Conservation (phyloP, 2,888 invertebrate species). For the Mimas tiliae region DNA sequence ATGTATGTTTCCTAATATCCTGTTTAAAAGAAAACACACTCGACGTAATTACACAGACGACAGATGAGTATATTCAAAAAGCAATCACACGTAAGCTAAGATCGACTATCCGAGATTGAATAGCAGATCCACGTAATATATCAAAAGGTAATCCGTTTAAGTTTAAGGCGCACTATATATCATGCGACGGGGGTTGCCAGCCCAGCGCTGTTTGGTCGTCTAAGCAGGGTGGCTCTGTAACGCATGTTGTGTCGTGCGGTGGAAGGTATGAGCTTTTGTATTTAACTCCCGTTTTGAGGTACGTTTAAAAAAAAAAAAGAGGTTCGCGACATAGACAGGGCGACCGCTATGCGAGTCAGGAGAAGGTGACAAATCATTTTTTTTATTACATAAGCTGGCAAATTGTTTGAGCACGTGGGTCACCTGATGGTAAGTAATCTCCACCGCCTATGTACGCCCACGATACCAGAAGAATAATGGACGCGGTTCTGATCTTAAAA, state of each 20-base stretch:
- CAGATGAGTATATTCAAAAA: slow-evolving; percentile 52
- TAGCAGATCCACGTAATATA: slow-evolving; percentile 81
- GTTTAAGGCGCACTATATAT: slow-evolving; percentile 82
- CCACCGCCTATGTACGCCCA: too few relatives aligned
- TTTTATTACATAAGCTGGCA: too few relatives aligned
- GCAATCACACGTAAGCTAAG: slow-evolving; percentile 70
- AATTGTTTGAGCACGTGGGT: too few relatives aligned
- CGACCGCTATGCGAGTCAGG: too few relatives aligned
- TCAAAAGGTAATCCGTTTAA: slow-evolving; percentile 84
- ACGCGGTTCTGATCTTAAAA: too few relatives aligned
- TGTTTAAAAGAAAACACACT: background rate
- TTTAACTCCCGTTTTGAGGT: too few relatives aligned
- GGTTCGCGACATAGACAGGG: too few relatives aligned
- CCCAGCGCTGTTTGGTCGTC: slow-evolving; percentile 77
- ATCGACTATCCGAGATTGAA: slow-evolving; percentile 82
- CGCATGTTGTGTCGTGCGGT: slow-evolving; percentile 68
- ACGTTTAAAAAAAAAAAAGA: too few relatives aligned
- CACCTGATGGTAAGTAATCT: too few relatives aligned
- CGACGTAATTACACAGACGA: slow-evolving; percentile 20
- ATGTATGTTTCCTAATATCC: background rate
- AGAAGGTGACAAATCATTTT: too few relatives aligned
- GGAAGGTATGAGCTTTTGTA: slow-evolving; percentile 35
- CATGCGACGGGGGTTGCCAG: slow-evolving; percentile 73
- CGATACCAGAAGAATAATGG: too few relatives aligned
- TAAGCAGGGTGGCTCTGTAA: slow-evolving; percentile 75